Percentiles rank a stretch among this genome's conserved stretches.
phyloP scores from a whole-genome alignment of 2,797 vertebrate genomes.

The Lepidocolaptes lacrymiger region DNA sequence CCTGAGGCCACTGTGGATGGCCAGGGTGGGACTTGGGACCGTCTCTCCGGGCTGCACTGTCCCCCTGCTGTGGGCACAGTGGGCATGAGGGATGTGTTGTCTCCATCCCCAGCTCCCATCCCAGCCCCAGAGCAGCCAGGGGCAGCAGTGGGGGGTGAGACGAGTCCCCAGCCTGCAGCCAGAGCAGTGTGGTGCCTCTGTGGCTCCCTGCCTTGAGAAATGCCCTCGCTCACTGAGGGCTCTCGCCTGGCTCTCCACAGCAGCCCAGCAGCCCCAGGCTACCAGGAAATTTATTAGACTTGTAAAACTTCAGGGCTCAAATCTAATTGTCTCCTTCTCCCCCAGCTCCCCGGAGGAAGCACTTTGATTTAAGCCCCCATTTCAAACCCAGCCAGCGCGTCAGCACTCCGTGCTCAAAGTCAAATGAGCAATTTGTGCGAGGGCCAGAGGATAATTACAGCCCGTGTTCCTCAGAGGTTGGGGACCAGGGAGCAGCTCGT shows the following conservation, averaged over 20 bases:
- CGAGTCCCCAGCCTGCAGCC: rapidly evolving
- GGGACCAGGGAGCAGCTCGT: not conserved
- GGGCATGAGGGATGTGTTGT: rapidly evolving
- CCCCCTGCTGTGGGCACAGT: rapidly evolving
- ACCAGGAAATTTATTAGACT: constrained; percentile 71
- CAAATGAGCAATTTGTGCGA: constrained; percentile 40
- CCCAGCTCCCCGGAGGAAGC: constrained; percentile 28
- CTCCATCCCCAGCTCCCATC: rapidly evolving
- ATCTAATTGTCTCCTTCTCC: constrained; percentile 66
- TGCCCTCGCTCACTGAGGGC: not conserved
- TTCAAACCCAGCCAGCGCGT: not conserved
- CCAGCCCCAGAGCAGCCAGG: not conserved
- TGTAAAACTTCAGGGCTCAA: constrained; percentile 68
- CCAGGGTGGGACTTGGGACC: not conserved
- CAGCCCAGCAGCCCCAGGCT: constrained; percentile 27
- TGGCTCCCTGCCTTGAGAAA: not conserved
- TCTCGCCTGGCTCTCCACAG: not conserved
- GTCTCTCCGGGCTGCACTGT: rapidly evolving
- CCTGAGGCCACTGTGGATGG: rapidly evolving
- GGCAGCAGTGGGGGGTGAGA: not conserved
- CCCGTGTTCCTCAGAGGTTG: not conserved
- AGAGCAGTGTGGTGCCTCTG: not conserved
- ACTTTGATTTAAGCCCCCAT: constrained; percentile 59
- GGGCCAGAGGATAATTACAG: constrained; percentile 51
- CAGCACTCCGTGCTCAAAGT: not conserved